Conservation (phyloP, 2,888 invertebrate species). For the Papilio gigon region DNA sequence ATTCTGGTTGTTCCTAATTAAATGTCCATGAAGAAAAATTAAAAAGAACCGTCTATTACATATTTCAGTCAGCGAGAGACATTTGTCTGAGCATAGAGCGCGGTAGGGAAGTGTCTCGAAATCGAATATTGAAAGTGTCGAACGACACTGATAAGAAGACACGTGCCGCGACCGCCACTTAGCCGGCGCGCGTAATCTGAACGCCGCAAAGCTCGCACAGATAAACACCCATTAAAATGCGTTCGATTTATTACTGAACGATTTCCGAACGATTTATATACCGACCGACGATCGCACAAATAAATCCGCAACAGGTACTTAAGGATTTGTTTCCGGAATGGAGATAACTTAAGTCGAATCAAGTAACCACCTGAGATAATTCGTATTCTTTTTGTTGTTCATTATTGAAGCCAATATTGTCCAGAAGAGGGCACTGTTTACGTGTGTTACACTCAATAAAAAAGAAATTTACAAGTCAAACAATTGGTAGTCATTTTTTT, state of each 20-base stretch:
- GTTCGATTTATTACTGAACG: slow-evolving; percentile 81
- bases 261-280: slow-evolving; percentile 68
- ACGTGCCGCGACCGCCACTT: slow-evolving; percentile 80
- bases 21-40: not conserved
- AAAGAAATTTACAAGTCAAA: too few species aligned
- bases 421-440: not conserved
- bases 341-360: slow-evolving; percentile 16
- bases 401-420: not conserved
- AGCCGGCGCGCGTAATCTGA: slow-evolving; percentile 77
- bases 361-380: not conserved
- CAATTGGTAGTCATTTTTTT: too few species aligned
- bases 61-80: slow-evolving; percentile 31
- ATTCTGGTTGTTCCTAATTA: not conserved
- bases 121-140: slow-evolving; percentile 82
- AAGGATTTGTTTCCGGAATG: slow-evolving; percentile 25
- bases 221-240: slow-evolving; percentile 82
- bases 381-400: not conserved
- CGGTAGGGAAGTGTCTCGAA: slow-evolving; percentile 67
- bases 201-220: slow-evolving; percentile 80
- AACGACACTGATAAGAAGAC: slow-evolving; percentile 77
- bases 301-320: slow-evolving; percentile 24
- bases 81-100: slow-evolving; percentile 45
- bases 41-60: slow-evolving; percentile 10
- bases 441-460: not conserved
- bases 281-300: slow-evolving; percentile 23